Percentiles rank a stretch among this genome's conserved stretches.
Conservation (phyloP, 2,888 invertebrate species). For the Melanostoma scalare region DNA sequence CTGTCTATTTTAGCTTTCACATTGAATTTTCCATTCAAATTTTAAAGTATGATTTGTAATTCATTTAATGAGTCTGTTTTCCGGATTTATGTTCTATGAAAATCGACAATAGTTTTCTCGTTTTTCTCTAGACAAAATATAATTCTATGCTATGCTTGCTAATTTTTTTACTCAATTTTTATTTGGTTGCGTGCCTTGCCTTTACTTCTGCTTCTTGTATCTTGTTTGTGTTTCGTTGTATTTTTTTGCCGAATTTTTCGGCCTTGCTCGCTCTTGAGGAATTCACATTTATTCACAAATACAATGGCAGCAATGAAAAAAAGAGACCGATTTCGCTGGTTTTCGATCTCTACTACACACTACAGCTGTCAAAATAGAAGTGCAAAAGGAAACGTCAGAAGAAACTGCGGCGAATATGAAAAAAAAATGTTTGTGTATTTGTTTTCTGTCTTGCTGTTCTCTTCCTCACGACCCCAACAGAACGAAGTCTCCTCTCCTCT, state of each 20-base stretch:
- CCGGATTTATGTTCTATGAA: too few species aligned
- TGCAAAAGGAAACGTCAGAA: background rate
- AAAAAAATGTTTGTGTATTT: background rate
- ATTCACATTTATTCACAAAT: conserved; percentile 12
- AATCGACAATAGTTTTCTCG: conserved; percentile 23
- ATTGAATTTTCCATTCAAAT: background rate
- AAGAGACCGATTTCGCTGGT: conserved; percentile 1
- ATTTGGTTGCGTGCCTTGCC: conserved; percentile 38
- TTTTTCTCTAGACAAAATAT: conserved; percentile 25
- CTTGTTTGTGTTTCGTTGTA: conserved; percentile 47
- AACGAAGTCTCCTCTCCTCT: too few species aligned
- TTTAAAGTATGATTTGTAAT: too few species aligned
- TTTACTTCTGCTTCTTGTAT: conserved; percentile 1
- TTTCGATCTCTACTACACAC: background rate
- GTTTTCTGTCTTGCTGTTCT: background rate
- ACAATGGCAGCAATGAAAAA: conserved; percentile 8
- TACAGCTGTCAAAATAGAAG: background rate
- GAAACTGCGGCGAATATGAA: background rate
- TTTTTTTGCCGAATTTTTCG: conserved; percentile 44
- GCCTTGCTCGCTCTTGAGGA: conserved; percentile 10
- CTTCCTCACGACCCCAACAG: too few species aligned
- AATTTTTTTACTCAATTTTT: conserved; percentile 21
- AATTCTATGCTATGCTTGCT: conserved; percentile 28
- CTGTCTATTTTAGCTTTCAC: background rate
- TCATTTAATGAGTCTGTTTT: too few species aligned